phyloP scores from a whole-genome alignment of 2,797 vertebrate species.

The Lagorchestes hirsutus region DNA sequence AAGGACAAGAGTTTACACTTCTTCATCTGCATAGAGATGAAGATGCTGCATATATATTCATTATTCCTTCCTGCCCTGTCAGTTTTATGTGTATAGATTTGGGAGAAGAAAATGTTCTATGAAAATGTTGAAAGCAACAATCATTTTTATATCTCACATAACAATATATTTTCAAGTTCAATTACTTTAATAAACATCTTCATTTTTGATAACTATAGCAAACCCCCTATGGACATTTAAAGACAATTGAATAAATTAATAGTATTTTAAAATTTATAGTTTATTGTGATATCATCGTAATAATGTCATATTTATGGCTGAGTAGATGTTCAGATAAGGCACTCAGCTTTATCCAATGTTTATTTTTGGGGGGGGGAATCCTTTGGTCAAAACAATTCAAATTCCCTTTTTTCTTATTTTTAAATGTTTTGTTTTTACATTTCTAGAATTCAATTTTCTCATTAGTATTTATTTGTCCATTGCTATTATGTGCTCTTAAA shows the following conservation, averaged over 20 bases:
- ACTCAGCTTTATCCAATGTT: neutral
- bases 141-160: constrained; percentile 46
- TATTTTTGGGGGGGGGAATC: constrained; percentile 32
- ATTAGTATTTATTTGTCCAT: constrained; percentile 7
- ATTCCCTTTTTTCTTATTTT: neutral
- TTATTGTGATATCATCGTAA: constrained; percentile 42
- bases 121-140: constrained; percentile 70
- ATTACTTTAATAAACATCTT: constrained; percentile 55
- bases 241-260: constrained; percentile 59
- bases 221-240: constrained; percentile 55
- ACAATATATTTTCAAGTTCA: constrained; percentile 40
- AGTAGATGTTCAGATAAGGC: constrained; percentile 37
- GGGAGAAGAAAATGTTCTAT: constrained; percentile 50
- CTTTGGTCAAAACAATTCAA: constrained; percentile 21
- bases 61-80: constrained; percentile 67
- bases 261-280: constrained; percentile 47
- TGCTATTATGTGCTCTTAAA: neutral
- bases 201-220: constrained; percentile 60
- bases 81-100: constrained; percentile 58
- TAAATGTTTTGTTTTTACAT: neutral
- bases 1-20: constrained; percentile 76
- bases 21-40: constrained; percentile 80
- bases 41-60: constrained; percentile 64
- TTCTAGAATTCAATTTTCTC: neutral
- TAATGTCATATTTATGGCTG: constrained; percentile 47